Conservation (phyloP, 2,888 invertebrate species). For the Drosophila macrospina region DNA sequence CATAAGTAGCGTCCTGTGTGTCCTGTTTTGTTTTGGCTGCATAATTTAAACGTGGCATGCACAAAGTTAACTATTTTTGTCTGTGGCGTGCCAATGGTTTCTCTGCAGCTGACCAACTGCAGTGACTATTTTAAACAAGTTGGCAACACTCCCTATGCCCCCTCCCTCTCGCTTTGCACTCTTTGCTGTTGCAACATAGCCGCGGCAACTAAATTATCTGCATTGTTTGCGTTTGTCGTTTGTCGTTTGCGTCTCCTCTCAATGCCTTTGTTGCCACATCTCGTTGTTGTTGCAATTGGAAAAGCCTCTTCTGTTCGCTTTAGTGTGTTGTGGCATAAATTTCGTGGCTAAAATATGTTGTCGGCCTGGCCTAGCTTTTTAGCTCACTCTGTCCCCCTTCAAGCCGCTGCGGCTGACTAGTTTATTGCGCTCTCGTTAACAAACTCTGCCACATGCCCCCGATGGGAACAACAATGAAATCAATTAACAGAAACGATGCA, state of each 20-base stretch:
- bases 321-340: slow-evolving; percentile 74
- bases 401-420: slow-evolving; percentile 45
- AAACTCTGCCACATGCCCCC: slow-evolving; percentile 8
- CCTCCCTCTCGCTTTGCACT: slow-evolving; percentile 5
- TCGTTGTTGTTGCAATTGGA: slow-evolving; percentile 44
- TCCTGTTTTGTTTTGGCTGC: slow-evolving; percentile 64
- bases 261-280: slow-evolving; percentile 13
- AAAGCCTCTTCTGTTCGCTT: slow-evolving; percentile 57
- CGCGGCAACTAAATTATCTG: slow-evolving; percentile 77
- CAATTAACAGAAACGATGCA: slow-evolving; percentile 58
- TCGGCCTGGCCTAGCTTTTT: slow-evolving; percentile 38
- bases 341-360: slow-evolving; percentile 73
- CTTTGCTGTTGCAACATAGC: slow-evolving; percentile 56
- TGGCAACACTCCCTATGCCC: slow-evolving; percentile 3
- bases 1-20: slow-evolving; percentile 1
- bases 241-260: slow-evolving; percentile 51
- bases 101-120: slow-evolving; percentile 53
- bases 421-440: slow-evolving; percentile 56
- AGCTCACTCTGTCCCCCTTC: slow-evolving; percentile 27
- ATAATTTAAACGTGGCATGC: slow-evolving; percentile 76
- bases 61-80: slow-evolving; percentile 69
- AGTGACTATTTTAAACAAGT: slow-evolving; percentile 64
- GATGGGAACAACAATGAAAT: slow-evolving; percentile 49
- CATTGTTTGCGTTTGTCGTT: slow-evolving; percentile 74
- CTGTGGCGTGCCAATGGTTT: slow-evolving; percentile 63